Conservation (phyloP, 2,797 vertebrate genomes). For the Danio aesculapii region DNA sequence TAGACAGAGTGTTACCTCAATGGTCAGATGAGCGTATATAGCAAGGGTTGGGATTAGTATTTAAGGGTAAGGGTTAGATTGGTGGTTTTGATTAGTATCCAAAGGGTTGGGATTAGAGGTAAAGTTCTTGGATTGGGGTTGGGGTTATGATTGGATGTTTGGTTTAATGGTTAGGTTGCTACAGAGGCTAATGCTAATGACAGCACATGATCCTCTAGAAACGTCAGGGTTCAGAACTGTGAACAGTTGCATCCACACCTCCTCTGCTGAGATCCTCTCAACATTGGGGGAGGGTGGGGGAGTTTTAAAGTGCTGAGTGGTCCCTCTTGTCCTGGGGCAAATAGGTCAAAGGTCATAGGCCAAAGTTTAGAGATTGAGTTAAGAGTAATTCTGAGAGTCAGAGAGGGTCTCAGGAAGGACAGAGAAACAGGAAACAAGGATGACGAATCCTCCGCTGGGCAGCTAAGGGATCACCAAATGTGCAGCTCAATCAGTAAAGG, state of each 20-base stretch:
- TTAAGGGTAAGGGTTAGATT: neutral
- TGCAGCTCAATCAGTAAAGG: conserved; percentile 31
- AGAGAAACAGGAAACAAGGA: conserved; percentile 80
- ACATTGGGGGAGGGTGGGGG: conserved; percentile 22
- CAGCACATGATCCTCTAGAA: conserved; percentile 40
- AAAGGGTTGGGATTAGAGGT: neutral
- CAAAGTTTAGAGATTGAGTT: conserved; percentile 26
- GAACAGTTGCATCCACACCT: conserved; percentile 30
- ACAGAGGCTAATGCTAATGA: conserved; percentile 49
- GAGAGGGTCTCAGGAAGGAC: conserved; percentile 39
- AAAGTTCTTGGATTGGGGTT: neutral
- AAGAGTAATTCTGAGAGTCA: conserved; percentile 40
- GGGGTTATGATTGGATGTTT: conserved; percentile 13
- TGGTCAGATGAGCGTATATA: neutral
- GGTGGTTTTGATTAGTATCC: too few relatives aligned
- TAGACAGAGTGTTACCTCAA: conserved; percentile 1
- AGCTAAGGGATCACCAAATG: conserved; percentile 15
- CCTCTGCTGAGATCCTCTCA: conserved; percentile 40
- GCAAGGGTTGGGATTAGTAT: neutral
- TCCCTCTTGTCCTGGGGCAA: conserved; percentile 40
- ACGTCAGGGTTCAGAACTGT: conserved; percentile 22
- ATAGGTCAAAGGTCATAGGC: conserved; percentile 37
- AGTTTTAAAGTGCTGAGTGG: conserved; percentile 59
- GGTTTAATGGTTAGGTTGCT: conserved; percentile 28
- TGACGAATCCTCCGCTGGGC: conserved; percentile 30